These are phyloP conservation scores for Epinotia ramella DNA, from an alignment of 2,888 invertebrate species.

Conservation along the genomic window DNA sequence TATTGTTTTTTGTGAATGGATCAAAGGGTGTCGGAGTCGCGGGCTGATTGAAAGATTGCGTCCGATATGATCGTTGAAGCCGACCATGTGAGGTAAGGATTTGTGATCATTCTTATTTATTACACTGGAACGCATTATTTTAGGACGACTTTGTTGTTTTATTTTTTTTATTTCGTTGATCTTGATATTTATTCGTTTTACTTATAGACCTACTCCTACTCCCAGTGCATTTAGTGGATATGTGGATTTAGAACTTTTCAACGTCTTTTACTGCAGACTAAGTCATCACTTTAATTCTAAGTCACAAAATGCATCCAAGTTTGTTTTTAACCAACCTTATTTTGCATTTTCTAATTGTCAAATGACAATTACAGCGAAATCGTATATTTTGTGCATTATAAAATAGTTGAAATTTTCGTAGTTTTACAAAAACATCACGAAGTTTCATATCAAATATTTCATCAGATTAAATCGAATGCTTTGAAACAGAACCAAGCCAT, in stretches of 20 bases:
- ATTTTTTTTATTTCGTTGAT: not conserved
- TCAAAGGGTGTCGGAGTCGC: slow-evolving; percentile 68
- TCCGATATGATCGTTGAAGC: slow-evolving; percentile 84
- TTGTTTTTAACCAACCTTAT: not conserved
- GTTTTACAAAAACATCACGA: not conserved
- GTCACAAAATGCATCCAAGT: not conserved
- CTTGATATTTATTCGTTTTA: not conserved
- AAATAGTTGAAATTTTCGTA: not conserved
- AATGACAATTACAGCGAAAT: too few species aligned
- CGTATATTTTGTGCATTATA: too few species aligned
- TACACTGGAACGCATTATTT: not conserved
- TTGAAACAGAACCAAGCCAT: not conserved
- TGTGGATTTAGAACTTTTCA: not conserved
- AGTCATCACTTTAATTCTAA: not conserved
- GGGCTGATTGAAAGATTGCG: slow-evolving; percentile 76
- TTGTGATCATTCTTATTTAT: slow-evolving; percentile 38
- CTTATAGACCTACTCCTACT: not conserved
- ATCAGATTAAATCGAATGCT: not conserved
- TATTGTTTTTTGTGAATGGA: slow-evolving; percentile 75
- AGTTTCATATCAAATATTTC: not conserved
- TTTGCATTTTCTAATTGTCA: not conserved
- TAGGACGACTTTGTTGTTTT: not conserved
- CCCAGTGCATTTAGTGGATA: not conserved
- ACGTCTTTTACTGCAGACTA: not conserved
- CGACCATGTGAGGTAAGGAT: slow-evolving; percentile 80